Percentiles rank a stretch among this genome's conserved stretches.
These are phyloP conservation scores for Colletes gigas DNA, from an alignment of 1,140 invertebrate genomes.

Conservation along the genomic window DNA sequence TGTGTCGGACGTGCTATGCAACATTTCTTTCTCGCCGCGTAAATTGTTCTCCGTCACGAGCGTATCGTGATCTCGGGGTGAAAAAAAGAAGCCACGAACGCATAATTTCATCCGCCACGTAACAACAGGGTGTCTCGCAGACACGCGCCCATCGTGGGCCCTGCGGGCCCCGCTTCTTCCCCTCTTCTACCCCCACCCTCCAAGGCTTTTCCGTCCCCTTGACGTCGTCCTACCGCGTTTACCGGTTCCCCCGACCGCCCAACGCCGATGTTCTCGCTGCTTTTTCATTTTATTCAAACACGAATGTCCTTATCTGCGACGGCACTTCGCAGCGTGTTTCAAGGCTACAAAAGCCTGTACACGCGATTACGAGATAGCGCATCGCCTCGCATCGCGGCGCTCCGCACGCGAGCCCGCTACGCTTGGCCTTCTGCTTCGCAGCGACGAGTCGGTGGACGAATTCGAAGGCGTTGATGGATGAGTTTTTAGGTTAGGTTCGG, in stretches of 20 bases:
- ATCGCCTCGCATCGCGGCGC: slow-evolving; percentile 65
- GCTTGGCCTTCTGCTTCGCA: not conserved
- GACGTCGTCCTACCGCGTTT: not conserved
- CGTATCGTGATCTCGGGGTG: not conserved
- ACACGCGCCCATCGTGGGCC: slow-evolving; percentile 4
- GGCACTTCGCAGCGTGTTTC: slow-evolving; percentile 69
- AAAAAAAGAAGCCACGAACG: slow-evolving; percentile 8
- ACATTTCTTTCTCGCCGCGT: slow-evolving; percentile 10
- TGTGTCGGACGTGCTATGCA: no score
- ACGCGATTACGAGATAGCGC: slow-evolving; percentile 77
- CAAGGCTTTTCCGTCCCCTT: not conserved
- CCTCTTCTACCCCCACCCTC: not conserved
- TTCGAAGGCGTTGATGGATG: slow-evolving; percentile 15
- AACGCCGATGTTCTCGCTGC: slow-evolving; percentile 10
- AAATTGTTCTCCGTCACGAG: slow-evolving; percentile 25
- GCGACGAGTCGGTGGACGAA: not conserved
- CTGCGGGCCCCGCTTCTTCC: not conserved
- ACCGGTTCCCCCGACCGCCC: not conserved
- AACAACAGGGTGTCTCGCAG: slow-evolving; percentile 32
- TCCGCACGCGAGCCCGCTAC: slow-evolving; percentile 69
- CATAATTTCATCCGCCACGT: slow-evolving; percentile 32
- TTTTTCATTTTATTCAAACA: slow-evolving; percentile 70
- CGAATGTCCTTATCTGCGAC: slow-evolving; percentile 73
- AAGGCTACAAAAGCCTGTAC: slow-evolving; percentile 73
- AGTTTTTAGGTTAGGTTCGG: not conserved